phyloP scores from a whole-genome alignment of 2,113 vertebrate species.

The Bambusicola thoracicus region DNA sequence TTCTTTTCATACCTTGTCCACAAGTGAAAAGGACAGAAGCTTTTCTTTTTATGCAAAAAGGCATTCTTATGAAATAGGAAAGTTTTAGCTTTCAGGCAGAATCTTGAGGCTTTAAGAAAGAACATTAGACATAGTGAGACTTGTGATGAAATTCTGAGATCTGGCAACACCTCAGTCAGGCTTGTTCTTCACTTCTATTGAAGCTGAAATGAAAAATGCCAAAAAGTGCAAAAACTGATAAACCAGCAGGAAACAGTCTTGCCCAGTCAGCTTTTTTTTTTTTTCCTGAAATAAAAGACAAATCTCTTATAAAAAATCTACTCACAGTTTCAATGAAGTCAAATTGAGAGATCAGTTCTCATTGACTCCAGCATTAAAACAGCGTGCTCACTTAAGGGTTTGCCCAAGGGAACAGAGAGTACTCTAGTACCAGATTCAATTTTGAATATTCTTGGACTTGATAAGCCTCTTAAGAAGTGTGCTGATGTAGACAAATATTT shows the following conservation, averaged over 20 bases:
- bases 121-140: background rate
- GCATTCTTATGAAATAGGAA: background rate
- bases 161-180: constrained; percentile 8
- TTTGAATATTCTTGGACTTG: background rate
- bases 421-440: background rate
- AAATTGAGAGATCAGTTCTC: background rate
- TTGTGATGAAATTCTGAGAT: constrained; percentile 19
- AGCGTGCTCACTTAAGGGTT: background rate
- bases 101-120: constrained; percentile 10
- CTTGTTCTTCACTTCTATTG: background rate
- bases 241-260: constrained; percentile 15
- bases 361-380: background rate
- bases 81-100: background rate
- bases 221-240: constrained; percentile 34
- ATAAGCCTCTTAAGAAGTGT: background rate
- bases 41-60: background rate
- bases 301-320: background rate
- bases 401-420: background rate
- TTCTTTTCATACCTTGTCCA: background rate
- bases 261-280: constrained; percentile 16
- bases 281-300: background rate
- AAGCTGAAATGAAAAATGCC: constrained; percentile 25
- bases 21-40: background rate
- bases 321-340: background rate
- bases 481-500: background rate